A percentile compares a stretch with the other conserved stretches of the same genome.
Evolutionary conservation across 2,888 invertebrate species (phyloP).

Genomic region (Biston stratarius): DNA sequence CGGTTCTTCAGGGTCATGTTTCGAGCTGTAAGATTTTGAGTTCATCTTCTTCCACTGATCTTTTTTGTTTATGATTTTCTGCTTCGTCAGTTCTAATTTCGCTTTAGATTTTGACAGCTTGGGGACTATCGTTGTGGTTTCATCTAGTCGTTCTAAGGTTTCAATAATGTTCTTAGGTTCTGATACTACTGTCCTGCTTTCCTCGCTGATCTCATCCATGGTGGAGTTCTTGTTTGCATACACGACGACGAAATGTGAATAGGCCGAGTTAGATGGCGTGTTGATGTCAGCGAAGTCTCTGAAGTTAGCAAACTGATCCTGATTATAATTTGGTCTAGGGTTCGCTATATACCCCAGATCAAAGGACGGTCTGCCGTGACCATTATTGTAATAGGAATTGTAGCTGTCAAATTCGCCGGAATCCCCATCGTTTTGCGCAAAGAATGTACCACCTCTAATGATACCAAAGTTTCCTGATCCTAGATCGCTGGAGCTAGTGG

Average conservation of each 20-base stretch:
- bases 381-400: constrained; percentile 88
- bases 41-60: constrained; percentile 79
- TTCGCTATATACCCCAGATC: constrained; percentile 88
- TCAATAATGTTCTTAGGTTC: constrained; percentile 94
- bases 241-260: constrained; percentile 93
- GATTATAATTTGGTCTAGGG: constrained; percentile 91
- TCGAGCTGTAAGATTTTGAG: constrained; percentile 70
- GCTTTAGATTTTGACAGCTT: constrained; percentile 88
- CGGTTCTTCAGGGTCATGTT: constrained; percentile 87
- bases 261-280: constrained; percentile 91
- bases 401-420: constrained; percentile 83
- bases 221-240: constrained; percentile 93
- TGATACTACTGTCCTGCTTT: constrained; percentile 73
- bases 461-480: constrained; percentile 96
- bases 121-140: constrained; percentile 72
- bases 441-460: constrained; percentile 94
- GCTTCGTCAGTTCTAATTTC: constrained; percentile 87
- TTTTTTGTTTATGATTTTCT: constrained; percentile 73
- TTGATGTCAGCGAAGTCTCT: constrained; percentile 96
- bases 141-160: constrained; percentile 90
- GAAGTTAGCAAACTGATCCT: constrained; percentile 95
- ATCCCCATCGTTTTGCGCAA: constrained; percentile 90
- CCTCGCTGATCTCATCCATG: constrained; percentile 81
- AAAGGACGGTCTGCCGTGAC: constrained; percentile 90
- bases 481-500: constrained; percentile 88